A percentile compares a stretch with the other conserved stretches of the same genome.
These are phyloP conservation scores for Nipponacmea schrenckii DNA, from an alignment of 2,888 invertebrate genomes.

Conservation along the genomic window DNA sequence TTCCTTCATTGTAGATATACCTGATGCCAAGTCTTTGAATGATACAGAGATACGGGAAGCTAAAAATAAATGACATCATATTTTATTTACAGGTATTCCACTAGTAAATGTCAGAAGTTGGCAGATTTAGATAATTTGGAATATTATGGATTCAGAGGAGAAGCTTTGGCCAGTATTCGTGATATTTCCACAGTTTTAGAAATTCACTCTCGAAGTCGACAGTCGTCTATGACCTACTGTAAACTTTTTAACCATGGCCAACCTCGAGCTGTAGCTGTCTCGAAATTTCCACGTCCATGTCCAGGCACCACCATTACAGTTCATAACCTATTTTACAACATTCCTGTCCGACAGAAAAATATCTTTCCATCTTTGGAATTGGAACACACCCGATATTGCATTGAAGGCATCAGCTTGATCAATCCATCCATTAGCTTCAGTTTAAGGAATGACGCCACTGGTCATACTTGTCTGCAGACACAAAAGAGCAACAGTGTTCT, in stretches of 20 bases:
- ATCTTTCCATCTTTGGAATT: slow-evolving; percentile 73
- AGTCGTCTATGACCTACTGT: slow-evolving; percentile 71
- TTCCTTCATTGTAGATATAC: no score
- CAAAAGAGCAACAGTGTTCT: slow-evolving; percentile 73
- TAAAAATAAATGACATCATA: background rate
- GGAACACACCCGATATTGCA: slow-evolving; percentile 72
- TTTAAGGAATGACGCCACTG: slow-evolving; percentile 76
- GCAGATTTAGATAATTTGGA: slow-evolving; percentile 72
- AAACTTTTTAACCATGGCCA: slow-evolving; percentile 73
- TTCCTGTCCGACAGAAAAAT: slow-evolving; percentile 74
- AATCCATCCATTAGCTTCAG: slow-evolving; percentile 76
- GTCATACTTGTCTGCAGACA: slow-evolving; percentile 74
- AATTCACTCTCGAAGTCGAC: slow-evolving; percentile 73
- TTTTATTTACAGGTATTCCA: slow-evolving; percentile 70
- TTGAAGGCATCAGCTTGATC: slow-evolving; percentile 76
- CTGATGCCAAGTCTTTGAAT: no score
- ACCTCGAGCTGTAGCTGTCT: slow-evolving; percentile 63
- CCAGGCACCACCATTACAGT: slow-evolving; percentile 80
- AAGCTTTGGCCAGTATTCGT: slow-evolving; percentile 76
- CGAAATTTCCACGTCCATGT: slow-evolving; percentile 72
- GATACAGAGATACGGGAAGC: no score
- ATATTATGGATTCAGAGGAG: slow-evolving; percentile 78
- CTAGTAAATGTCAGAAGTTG: slow-evolving; percentile 75
- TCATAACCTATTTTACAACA: slow-evolving; percentile 75
- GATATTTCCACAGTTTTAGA: slow-evolving; percentile 73